Percentiles rank a stretch among this genome's conserved stretches.
phyloP scores from a whole-genome alignment of 2,797 vertebrate species.

The Squalus acanthias region DNA sequence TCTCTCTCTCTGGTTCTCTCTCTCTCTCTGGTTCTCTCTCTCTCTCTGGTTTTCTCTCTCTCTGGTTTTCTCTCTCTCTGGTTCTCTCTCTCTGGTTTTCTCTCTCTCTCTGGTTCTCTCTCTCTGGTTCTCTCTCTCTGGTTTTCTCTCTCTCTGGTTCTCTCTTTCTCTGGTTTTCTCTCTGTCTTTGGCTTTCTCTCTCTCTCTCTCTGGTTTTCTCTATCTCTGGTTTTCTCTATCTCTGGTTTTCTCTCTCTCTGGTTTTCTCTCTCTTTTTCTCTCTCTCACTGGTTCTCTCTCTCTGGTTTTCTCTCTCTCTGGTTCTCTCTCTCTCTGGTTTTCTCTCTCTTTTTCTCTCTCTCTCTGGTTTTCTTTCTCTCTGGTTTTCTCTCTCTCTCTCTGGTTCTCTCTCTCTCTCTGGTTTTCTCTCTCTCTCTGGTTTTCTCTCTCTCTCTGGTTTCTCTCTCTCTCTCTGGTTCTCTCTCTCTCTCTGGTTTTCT shows the following conservation, averaged over 20 bases:
- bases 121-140: neutral
- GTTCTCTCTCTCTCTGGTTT: too few species aligned
- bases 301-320: neutral
- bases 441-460: neutral
- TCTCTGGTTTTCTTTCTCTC: neutral
- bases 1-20: neutral
- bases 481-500: too few species aligned
- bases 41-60: neutral
- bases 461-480: neutral
- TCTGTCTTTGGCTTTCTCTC: neutral
- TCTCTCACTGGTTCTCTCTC: neutral
- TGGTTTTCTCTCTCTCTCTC: too few species aligned
- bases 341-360: neutral
- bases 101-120: neutral
- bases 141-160: neutral
- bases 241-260: too few species aligned
- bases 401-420: too few species aligned
- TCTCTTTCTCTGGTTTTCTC: neutral
- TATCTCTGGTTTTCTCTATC: too few species aligned
- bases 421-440: too few species aligned
- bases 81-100: neutral
- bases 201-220: too few species aligned
- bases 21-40: neutral
- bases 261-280: too few species aligned
- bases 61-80: too few species aligned